These are phyloP conservation scores for Caretta caretta DNA, from an alignment of 2,113 vertebrate genomes.

Conservation along the genomic window DNA sequence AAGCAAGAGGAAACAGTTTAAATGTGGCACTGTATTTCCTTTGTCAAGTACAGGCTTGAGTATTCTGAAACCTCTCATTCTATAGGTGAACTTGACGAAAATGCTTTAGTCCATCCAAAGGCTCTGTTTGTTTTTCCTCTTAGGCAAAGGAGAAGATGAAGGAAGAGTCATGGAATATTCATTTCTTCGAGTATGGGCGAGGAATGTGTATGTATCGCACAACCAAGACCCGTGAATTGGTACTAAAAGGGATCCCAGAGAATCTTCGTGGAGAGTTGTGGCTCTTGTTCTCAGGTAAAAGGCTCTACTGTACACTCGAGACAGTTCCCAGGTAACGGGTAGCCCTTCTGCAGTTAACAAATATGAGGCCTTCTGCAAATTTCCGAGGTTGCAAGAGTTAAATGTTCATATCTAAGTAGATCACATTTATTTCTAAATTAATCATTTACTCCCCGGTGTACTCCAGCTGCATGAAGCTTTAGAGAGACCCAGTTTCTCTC, in stretches of 20 bases:
- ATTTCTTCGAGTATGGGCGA: slow-evolving; percentile 96
- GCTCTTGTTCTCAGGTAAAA: slow-evolving; percentile 92
- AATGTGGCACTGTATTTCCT: neutral
- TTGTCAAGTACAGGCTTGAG: neutral
- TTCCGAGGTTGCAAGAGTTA: neutral
- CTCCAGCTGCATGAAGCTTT: neutral
- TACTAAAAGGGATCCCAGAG: slow-evolving; percentile 95
- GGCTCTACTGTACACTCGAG: neutral
- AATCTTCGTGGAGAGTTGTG: slow-evolving; percentile 93
- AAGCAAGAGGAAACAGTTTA: neutral
- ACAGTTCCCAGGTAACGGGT: neutral
- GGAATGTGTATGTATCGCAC: slow-evolving; percentile 99
- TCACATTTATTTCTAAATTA: neutral
- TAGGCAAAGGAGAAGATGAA: slow-evolving; percentile 98
- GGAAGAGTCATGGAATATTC: slow-evolving; percentile 96
- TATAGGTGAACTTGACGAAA: neutral
- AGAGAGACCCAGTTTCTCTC: neutral
- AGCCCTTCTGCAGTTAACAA: neutral
- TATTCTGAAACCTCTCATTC: neutral
- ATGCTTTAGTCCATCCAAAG: slow-evolving; percentile 9
- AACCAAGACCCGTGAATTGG: slow-evolving; percentile 89
- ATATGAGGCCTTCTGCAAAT: neutral
- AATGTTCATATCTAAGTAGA: neutral
- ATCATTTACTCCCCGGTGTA: neutral
- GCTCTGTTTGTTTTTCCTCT: neutral